Evolutionary conservation across 1,140 invertebrate species (phyloP), one percentile per base, ranked within the genome.

Genomic region (Cyclina sinensis): DNA sequence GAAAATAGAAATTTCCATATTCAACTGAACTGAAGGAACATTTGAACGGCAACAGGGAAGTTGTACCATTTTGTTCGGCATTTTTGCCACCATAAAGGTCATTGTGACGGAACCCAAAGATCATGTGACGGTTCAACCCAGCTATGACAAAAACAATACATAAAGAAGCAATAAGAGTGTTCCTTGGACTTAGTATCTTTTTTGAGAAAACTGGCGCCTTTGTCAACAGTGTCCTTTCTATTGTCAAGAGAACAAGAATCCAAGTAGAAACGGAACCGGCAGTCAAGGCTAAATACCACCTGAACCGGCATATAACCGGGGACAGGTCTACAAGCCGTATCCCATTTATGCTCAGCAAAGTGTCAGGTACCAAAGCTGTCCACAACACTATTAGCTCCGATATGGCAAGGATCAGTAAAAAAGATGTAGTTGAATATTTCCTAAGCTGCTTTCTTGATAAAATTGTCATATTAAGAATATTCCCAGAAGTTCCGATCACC

Each of bases 401-500:
- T 24, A 57, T 24, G 18, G 54, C 79, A 1, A 81, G 57, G 14
- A 62, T 37, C 18, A 81, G 24, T 43, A 81, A 32, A 62, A 30
- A 62, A 3, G 57, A 32, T 12, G 24, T 65, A 14, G 57, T 62
- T 14, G 79, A 81, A 24, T 46, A 81, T 16, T 81, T 62, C 1
- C 79, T n/a, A 11, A 81, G 51, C 21, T 62, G 27, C 14, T 35
- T 35, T 27, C 79, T 18, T 18, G 79, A 81, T 18, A 81, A 27
- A n/a, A 81, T 37, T 1, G 65, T 81, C 37, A 81, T 81, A 14
- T 62, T 81, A 39, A 81, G 12, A 18, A 59, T 43, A 46, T 81
- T 81, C 21, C 79, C 79, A 62, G 14, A 39, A 14, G 57, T 62
- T n/a, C 79, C 79, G 30, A 81, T 59, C 5, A 43, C 4, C 27